Percentiles rank a stretch among this genome's conserved stretches.
phyloP scores from a whole-genome alignment of 2,888 invertebrate species.

The Sepiola atlantica region DNA sequence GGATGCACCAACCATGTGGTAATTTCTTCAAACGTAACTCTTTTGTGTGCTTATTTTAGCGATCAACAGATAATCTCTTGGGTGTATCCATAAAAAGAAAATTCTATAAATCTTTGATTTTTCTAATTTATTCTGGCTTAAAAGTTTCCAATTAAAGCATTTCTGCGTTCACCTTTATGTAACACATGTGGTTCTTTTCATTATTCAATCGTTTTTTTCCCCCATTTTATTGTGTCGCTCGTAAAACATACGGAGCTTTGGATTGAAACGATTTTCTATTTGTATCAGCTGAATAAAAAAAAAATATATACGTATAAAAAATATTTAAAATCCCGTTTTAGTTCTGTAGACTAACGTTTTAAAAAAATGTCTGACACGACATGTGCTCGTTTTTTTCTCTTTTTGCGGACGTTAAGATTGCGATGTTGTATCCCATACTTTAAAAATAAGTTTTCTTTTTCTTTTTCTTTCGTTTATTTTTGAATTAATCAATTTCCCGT shows the following conservation, averaged over 20 bases:
- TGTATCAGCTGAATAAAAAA: not conserved
- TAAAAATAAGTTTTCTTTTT: not conserved
- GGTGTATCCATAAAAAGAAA: not conserved
- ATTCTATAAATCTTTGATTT: not conserved
- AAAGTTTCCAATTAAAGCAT: no score
- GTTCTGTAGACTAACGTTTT: no score
- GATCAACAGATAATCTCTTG: not conserved
- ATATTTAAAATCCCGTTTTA: not conserved
- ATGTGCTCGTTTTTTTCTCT: not conserved
- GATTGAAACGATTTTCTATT: no score
- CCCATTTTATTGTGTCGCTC: no score
- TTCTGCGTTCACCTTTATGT: no score
- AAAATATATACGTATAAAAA: not conserved
- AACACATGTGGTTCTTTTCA: no score
- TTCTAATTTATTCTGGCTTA: no score
- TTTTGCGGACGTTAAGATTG: no score
- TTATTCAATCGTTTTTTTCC: no score
- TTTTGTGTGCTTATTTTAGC: not conserved
- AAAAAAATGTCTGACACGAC: slow-evolving; percentile 20
- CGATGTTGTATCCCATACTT: not conserved
- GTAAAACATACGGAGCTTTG: no score
- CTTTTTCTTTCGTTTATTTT: not conserved
- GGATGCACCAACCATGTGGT: not conserved
- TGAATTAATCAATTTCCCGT: no score
- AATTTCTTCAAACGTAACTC: not conserved